A percentile compares a stretch with the other conserved stretches of the same genome.
Conservation (phyloP, 2,888 invertebrate genomes). For the Timandra comae region DNA sequence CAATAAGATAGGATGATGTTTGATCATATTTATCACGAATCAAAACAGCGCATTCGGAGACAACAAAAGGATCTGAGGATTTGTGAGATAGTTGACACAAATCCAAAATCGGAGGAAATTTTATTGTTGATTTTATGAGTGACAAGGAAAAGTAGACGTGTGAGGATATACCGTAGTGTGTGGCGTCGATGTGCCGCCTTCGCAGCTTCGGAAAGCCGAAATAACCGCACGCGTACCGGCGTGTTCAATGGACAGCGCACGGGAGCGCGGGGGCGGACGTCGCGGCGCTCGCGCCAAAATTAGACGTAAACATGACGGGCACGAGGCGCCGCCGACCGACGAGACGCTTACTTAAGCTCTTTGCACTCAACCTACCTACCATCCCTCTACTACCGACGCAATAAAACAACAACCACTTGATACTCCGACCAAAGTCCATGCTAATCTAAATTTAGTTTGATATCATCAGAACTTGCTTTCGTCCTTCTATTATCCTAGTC, state of each 20-base stretch:
- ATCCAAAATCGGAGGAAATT: no score
- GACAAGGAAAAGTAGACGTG: slow-evolving; percentile 25
- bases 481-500: no score
- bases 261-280: slow-evolving; percentile 53
- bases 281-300: slow-evolving; percentile 75
- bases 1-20: no score
- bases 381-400: slow-evolving; percentile 8
- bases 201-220: slow-evolving; percentile 57
- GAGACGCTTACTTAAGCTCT: slow-evolving; percentile 30
- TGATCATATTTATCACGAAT: no score
- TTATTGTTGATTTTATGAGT: no score
- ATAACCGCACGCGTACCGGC: slow-evolving; percentile 63
- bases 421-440: no score
- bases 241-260: slow-evolving; percentile 66
- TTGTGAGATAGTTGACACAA: no score
- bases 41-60: no score
- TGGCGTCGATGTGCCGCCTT: slow-evolving; percentile 52
- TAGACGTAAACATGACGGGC: slow-evolving; percentile 73
- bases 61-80: no score
- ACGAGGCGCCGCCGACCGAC: slow-evolving; percentile 58
- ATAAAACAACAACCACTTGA: no score
- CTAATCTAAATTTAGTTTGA: no score
- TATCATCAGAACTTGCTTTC: no score
- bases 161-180: slow-evolving; percentile 30
- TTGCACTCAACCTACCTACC: slow-evolving; percentile 16